phyloP scores from a whole-genome alignment of 2,797 vertebrate species.

The Sebastes vulpes region DNA sequence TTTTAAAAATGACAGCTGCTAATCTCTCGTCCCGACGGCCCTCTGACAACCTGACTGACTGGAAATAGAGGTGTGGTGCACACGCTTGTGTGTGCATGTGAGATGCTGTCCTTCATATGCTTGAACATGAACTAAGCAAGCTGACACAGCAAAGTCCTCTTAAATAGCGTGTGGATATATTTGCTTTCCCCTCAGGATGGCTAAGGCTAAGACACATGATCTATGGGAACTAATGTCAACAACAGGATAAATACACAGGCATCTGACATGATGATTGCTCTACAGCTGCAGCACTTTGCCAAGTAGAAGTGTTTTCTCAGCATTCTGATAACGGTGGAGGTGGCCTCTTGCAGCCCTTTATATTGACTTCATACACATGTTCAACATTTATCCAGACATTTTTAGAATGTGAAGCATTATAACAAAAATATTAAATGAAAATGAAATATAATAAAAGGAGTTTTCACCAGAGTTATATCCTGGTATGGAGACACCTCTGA shows the following conservation, averaged over 20 bases:
- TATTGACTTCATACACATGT: background rate
- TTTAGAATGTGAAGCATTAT: background rate
- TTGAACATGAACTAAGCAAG: conserved; percentile 44
- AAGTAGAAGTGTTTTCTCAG: background rate
- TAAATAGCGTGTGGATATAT: conserved; percentile 17
- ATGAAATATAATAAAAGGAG: background rate
- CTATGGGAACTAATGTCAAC: conserved; percentile 22
- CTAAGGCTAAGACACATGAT: conserved; percentile 14
- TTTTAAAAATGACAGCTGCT: conserved; percentile 71
- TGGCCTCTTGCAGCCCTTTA: background rate
- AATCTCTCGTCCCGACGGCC: conserved; percentile 37
- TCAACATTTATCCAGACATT: background rate
- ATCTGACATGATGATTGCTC: background rate
- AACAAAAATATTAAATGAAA: background rate
- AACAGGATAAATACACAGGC: conserved; percentile 18
- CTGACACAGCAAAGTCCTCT: conserved; percentile 48
- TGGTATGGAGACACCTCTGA: background rate
- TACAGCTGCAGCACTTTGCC: background rate
- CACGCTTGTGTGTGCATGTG: conserved; percentile 24
- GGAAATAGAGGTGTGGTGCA: conserved; percentile 39
- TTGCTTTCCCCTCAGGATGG: conserved; percentile 22
- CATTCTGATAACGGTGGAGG: background rate
- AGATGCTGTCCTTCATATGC: conserved; percentile 32
- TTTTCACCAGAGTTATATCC: background rate
- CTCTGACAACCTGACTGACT: conserved; percentile 41